Conservation (phyloP, 2,888 invertebrate species). For the Ormyrus nitidulus region DNA sequence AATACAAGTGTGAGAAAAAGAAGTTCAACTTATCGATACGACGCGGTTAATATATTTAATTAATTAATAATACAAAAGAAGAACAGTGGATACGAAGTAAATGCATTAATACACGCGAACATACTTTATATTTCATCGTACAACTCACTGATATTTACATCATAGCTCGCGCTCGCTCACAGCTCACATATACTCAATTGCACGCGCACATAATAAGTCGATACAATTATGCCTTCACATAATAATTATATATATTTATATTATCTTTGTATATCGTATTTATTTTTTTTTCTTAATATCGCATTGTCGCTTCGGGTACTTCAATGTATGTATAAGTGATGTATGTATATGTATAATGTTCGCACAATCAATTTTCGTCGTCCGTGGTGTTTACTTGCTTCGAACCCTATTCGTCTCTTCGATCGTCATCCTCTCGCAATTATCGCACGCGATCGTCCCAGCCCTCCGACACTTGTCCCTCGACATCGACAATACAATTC, state of each 20-base stretch:
- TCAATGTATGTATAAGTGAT: conserved; percentile 59
- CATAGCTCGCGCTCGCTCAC: conserved; percentile 47
- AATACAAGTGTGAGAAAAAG: conserved; percentile 44
- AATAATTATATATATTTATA: conserved; percentile 64
- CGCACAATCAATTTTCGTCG: conserved; percentile 41
- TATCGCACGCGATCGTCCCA: conserved; percentile 26
- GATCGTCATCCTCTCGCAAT: not conserved
- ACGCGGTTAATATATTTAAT: not conserved
- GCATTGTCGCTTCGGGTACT: conserved; percentile 61
- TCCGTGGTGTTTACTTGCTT: conserved; percentile 34
- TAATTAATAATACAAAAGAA: conserved; percentile 38
- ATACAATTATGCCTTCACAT: conserved; percentile 52
- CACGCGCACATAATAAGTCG: conserved; percentile 48
- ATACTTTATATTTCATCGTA: conserved; percentile 57
- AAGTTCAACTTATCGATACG: conserved; percentile 17
- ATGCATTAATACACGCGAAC: conserved; percentile 57
- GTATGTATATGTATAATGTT: conserved; percentile 60
- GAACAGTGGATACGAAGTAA: conserved; percentile 40
- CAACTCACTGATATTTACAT: conserved; percentile 65
- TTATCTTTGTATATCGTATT: conserved; percentile 63
- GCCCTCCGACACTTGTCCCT: conserved; percentile 5
- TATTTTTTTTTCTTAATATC: conserved; percentile 56
- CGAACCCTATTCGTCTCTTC: conserved; percentile 3
- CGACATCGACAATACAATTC: conserved; percentile 51
- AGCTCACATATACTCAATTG: conserved; percentile 23